Conservation (phyloP, 2,113 vertebrate genomes). For the Cyprinodon tularosa region DNA sequence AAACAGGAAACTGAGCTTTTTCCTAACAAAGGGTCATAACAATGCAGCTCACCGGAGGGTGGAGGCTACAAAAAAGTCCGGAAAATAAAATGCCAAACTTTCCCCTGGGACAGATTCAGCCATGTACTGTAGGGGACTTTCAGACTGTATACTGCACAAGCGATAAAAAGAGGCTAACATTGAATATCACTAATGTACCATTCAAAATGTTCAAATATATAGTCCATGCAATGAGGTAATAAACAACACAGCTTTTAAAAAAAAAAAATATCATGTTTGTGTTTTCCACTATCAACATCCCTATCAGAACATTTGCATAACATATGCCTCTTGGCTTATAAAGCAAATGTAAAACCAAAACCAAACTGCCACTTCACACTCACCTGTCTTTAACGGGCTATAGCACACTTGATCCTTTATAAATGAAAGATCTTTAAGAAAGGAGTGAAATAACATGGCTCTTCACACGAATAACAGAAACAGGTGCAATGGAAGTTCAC, state of each 20-base stretch:
- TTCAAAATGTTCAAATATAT: no score
- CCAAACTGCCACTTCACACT: neutral
- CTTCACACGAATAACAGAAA: neutral
- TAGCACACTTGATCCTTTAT: neutral
- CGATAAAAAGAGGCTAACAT: constrained; percentile 8
- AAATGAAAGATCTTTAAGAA: neutral
- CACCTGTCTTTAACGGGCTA: neutral
- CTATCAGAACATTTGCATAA: neutral
- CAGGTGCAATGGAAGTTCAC: neutral
- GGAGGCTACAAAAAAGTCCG: constrained; percentile 28
- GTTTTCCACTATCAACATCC: neutral
- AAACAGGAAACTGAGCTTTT: constrained; percentile 57
- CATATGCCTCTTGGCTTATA: neutral
- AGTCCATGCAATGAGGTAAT: no score
- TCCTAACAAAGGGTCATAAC: constrained; percentile 34
- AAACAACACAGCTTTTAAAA: neutral
- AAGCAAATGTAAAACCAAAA: neutral
- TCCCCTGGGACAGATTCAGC: constrained; percentile 16
- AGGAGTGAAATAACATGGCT: neutral
- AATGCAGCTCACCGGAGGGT: constrained; percentile 26
- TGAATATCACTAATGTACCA: no score
- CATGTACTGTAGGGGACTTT: neutral
- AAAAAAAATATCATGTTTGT: neutral
- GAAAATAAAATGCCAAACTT: constrained; percentile 50
- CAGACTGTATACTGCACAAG: neutral